Percentiles rank a stretch among this genome's conserved stretches.
Evolutionary conservation across 2,888 invertebrate species (phyloP).

Genomic region (Acanthosepion lycidas): DNA sequence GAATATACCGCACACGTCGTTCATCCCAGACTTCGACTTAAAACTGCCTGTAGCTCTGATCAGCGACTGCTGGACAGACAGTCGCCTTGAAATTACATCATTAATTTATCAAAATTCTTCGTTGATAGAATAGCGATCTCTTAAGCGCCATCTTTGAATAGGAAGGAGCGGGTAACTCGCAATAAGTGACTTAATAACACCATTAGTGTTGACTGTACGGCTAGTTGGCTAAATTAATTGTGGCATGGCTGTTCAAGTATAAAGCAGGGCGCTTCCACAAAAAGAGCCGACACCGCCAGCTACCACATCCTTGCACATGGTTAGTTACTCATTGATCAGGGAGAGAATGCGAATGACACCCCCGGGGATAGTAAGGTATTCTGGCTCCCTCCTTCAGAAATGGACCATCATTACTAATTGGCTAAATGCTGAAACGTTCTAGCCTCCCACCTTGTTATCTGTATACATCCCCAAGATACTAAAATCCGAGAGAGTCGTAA

Average conservation of each 20-base stretch:
- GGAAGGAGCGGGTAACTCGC: not conserved
- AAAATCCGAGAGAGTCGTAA: not conserved
- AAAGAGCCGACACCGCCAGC: not conserved
- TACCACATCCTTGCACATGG: not conserved
- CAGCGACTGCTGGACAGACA: not conserved
- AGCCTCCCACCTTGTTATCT: not conserved
- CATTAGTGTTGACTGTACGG: conserved; percentile 16
- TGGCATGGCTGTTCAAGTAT: conserved; percentile 14
- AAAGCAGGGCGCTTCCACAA: not conserved
- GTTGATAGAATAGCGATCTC: not conserved
- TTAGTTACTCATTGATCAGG: not conserved
- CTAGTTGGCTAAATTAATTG: not conserved
- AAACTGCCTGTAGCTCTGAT: not conserved
- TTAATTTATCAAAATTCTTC: not conserved
- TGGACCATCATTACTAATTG: conserved; percentile 9
- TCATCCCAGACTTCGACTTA: not conserved
- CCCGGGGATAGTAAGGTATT: not conserved
- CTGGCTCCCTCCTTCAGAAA: not conserved
- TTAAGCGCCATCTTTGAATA: not conserved
- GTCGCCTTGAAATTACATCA: not conserved
- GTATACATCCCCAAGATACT: conserved; percentile 10
- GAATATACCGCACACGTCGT: not conserved
- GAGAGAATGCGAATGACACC: not conserved
- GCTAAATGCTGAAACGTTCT: not conserved
- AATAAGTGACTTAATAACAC: conserved; percentile 2